phyloP scores from a whole-genome alignment of 2,113 vertebrate species.

The Acanthisitta chloris region DNA sequence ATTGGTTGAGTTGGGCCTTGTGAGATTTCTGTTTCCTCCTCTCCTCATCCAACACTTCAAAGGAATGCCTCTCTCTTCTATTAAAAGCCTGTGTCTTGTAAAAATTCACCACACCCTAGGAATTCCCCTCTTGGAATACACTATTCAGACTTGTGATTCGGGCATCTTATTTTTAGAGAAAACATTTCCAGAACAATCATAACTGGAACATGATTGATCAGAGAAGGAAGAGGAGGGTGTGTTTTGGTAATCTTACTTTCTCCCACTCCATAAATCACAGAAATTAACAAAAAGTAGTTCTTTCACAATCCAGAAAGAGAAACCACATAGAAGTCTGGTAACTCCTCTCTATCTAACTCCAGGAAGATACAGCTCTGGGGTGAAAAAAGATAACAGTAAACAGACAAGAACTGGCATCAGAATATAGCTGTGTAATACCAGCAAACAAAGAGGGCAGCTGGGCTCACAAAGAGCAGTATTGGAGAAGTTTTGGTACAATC shows the following conservation, averaged over 20 bases:
- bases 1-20: neutral
- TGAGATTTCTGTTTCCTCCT: neutral
- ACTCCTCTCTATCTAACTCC: neutral
- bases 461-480: neutral
- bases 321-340: neutral
- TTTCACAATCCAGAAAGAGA: neutral
- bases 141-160: neutral
- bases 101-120: slow-evolving; percentile 29
- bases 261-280: neutral
- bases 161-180: neutral
- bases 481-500: neutral
- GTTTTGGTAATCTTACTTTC: neutral
- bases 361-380: neutral
- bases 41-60: slow-evolving; percentile 29
- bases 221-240: neutral
- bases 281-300: neutral
- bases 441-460: neutral
- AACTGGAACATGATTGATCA: neutral
- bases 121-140: slow-evolving; percentile 15
- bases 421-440: neutral
- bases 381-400: neutral
- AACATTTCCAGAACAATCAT: neutral
- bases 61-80: slow-evolving; percentile 3
- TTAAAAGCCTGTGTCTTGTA: slow-evolving; percentile 27
- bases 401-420: neutral